A percentile compares a stretch with the other conserved stretches of the same genome.
phyloP scores from a whole-genome alignment of 2,888 invertebrate genomes.

The Scaeva pyrastri region DNA sequence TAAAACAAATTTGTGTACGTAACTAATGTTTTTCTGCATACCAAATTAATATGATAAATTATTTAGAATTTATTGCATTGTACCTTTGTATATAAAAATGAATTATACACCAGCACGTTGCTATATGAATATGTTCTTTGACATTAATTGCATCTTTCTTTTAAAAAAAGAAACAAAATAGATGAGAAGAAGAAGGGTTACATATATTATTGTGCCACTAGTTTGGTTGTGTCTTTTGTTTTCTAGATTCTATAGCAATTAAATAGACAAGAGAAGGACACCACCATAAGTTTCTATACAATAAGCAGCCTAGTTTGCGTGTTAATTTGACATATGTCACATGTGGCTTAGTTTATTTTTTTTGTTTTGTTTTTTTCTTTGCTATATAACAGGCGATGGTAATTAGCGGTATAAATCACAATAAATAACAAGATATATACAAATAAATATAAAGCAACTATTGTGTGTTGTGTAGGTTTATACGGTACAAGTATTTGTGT shows the following conservation, averaged over 20 bases:
- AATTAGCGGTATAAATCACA: slow-evolving; percentile 19
- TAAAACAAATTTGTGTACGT: background rate
- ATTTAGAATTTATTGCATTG: slow-evolving; percentile 31
- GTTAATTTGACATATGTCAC: slow-evolving; percentile 43
- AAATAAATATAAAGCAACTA: background rate
- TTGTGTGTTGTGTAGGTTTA: background rate
- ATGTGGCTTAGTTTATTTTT: slow-evolving; percentile 25
- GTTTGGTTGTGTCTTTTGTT: slow-evolving; percentile 25
- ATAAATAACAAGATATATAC: background rate
- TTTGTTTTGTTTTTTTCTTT: background rate
- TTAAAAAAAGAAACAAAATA: background rate
- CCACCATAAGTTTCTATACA: slow-evolving; percentile 12
- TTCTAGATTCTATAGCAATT: slow-evolving; percentile 26
- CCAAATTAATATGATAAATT: slow-evolving; percentile 26
- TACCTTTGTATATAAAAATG: background rate
- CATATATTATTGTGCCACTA: background rate
- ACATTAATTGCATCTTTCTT: slow-evolving; percentile 32
- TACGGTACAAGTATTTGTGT: background rate
- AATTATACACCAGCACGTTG: background rate
- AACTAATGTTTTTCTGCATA: background rate
- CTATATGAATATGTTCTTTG: background rate
- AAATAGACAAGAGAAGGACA: slow-evolving; percentile 44
- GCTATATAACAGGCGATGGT: background rate
- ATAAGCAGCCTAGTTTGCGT: slow-evolving; percentile 14
- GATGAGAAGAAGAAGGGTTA: background rate